These are phyloP conservation scores for Drosophila tropicalis DNA, from an alignment of 1,140 invertebrate species.

Conservation along the genomic window DNA sequence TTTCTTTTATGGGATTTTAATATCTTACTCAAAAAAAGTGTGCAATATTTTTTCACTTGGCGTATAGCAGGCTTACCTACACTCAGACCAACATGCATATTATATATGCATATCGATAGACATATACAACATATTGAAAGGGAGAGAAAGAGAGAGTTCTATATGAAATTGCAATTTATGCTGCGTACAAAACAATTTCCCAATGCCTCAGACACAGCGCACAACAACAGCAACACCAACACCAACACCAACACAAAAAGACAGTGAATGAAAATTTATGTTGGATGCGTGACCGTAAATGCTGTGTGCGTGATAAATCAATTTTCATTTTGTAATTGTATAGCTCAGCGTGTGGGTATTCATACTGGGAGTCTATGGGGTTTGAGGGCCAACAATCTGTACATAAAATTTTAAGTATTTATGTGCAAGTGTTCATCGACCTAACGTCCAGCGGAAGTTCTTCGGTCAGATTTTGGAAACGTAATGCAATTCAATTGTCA, in stretches of 20 bases:
- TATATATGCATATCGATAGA: conserved; percentile 10
- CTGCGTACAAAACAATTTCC: conserved; percentile 71
- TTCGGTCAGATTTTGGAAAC: conserved; percentile 68
- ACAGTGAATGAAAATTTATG: conserved; percentile 81
- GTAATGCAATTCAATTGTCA: conserved; percentile 72
- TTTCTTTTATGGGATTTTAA: conserved; percentile 28
- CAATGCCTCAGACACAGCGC: conserved; percentile 49
- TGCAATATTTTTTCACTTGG: conserved; percentile 21
- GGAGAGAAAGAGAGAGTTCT: conserved; percentile 15
- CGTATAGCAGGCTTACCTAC: neutral
- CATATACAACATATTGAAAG: neutral
- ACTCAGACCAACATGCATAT: neutral
- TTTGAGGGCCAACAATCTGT: conserved; percentile 18
- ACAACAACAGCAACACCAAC: conserved; percentile 38
- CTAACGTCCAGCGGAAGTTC: conserved; percentile 62
- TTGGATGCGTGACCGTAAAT: conserved; percentile 77
- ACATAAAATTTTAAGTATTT: conserved; percentile 70
- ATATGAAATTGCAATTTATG: conserved; percentile 75
- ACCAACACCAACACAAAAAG: conserved; percentile 56
- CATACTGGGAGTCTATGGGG: neutral
- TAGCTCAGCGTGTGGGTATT: conserved; percentile 19
- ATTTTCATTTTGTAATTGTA: conserved; percentile 81
- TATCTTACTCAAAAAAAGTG: conserved; percentile 5
- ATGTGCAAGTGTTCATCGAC: conserved; percentile 49
- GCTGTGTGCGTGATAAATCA: conserved; percentile 80